These are phyloP conservation scores for Melinopterus prodromus DNA, from an alignment of 2,888 invertebrate species.

Conservation along the genomic window DNA sequence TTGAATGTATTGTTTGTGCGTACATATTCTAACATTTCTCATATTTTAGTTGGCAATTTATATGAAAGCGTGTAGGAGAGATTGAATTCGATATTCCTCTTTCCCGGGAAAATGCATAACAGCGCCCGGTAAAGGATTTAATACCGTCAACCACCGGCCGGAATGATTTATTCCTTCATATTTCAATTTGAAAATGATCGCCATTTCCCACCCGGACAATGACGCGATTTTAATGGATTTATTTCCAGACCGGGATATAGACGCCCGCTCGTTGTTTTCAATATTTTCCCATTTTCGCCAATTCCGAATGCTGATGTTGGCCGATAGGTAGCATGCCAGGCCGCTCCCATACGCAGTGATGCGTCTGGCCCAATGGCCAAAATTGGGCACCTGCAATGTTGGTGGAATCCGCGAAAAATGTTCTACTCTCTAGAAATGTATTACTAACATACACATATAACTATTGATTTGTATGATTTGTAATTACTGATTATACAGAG, in stretches of 20 bases:
- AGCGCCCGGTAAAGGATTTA: background rate
- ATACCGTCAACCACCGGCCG: constrained; percentile 18
- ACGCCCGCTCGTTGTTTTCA: constrained; percentile 15
- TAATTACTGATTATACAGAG: too few species aligned
- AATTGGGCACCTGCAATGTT: background rate
- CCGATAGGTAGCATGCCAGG: background rate
- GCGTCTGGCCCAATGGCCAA: background rate
- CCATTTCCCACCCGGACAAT: constrained; percentile 17
- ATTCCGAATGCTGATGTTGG: background rate
- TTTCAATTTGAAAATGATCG: constrained; percentile 23
- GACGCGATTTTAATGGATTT: constrained; percentile 21
- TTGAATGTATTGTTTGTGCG: background rate
- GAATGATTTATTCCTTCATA: constrained; percentile 24
- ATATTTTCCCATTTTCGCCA: constrained; percentile 14
- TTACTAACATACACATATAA: too few species aligned
- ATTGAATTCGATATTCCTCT: background rate
- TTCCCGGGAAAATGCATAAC: background rate
- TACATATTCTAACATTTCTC: background rate
- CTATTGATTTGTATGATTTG: too few species aligned
- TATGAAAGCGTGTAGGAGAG: background rate
- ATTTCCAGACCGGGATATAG: background rate
- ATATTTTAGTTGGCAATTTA: background rate
- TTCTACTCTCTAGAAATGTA: too few species aligned
- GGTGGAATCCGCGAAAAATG: too few species aligned
- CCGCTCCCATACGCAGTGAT: background rate